Evolutionary conservation across 2,888 invertebrate species (phyloP).

Genomic region (Lithophane leautieri): DNA sequence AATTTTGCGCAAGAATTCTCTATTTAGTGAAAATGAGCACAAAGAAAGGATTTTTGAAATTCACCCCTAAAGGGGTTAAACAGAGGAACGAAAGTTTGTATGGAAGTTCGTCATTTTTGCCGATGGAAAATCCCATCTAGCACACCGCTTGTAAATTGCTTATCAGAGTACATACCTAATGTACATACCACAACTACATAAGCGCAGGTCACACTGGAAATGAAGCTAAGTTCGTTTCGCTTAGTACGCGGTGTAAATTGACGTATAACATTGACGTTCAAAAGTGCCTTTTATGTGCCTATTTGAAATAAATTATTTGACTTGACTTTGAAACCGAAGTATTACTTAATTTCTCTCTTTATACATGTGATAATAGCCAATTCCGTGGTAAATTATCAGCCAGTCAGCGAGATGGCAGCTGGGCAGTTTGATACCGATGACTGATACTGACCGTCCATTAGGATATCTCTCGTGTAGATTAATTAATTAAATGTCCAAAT

Average conservation of each 20-base stretch:
- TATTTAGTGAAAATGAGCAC: not conserved
- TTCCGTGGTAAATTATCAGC: not conserved
- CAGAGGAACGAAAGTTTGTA: not conserved
- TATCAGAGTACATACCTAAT: not conserved
- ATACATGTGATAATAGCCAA: not conserved
- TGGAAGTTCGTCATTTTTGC: not conserved
- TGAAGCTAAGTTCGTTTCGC: no score
- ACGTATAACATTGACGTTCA: no score
- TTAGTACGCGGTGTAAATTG: no score
- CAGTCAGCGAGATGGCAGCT: not conserved
- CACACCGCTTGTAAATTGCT: not conserved
- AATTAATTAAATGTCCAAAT: not conserved
- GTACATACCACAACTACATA: not conserved
- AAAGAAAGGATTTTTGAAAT: not conserved
- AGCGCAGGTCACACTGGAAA: no score
- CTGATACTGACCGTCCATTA: not conserved
- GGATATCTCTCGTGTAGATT: no score
- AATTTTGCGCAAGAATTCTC: not conserved
- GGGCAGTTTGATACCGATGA: not conserved
- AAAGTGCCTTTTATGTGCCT: no score
- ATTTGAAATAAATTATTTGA: no score
- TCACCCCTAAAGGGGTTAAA: not conserved
- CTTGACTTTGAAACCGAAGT: no score
- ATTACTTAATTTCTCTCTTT: no score
- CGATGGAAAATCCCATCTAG: not conserved